Evolutionary conservation across 2,888 invertebrate genomes (phyloP), one percentile per base, ranked within the genome.

Genomic region (Microctonus aethiopoides): DNA sequence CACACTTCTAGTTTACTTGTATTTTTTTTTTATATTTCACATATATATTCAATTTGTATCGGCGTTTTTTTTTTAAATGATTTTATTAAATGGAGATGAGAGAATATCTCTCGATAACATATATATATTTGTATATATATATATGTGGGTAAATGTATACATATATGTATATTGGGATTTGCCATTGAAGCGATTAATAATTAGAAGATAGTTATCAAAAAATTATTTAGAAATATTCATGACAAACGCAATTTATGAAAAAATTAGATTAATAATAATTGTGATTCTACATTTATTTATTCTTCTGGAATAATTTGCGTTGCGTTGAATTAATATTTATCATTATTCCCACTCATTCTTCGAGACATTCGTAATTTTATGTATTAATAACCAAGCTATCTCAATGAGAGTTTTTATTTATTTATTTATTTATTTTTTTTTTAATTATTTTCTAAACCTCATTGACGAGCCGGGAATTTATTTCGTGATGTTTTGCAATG

Each of bases 131-230:
- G n/a, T 39, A n/a, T 59, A 54, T 63, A 59, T 32, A 32, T n/a
- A n/a, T n/a, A n/a, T n/a, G n/a, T n/a, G n/a, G n/a, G n/a, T n/a
- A n/a, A n/a, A 61, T 63, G 63, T 71, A 67, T 36, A 0, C 9
- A 36, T 36, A 36, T n/a, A 39, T 2, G n/a, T 46, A 46, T 46
- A 46, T 7, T 46, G 46, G 52, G 65, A 67, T 61, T 51, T 67
- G 70, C 80, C 76, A 77, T 67, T 67, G 67, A 74, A 75, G 75
- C 72, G 73, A 75, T 68, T 68, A 67, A 78, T 77, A 77, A 77
- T 76, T 78, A 77, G 79, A 81, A 79, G 76, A 79, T 76, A 80
- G 78, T 81, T 80, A 78, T 79, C 77, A 83, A 82, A 80, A 82
- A 80, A 75, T 74, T 77, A 78, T 82, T 82, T 81, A 79, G 75